Conservation (phyloP, 2,113 vertebrate species). For the Polypterus bichir region DNA sequence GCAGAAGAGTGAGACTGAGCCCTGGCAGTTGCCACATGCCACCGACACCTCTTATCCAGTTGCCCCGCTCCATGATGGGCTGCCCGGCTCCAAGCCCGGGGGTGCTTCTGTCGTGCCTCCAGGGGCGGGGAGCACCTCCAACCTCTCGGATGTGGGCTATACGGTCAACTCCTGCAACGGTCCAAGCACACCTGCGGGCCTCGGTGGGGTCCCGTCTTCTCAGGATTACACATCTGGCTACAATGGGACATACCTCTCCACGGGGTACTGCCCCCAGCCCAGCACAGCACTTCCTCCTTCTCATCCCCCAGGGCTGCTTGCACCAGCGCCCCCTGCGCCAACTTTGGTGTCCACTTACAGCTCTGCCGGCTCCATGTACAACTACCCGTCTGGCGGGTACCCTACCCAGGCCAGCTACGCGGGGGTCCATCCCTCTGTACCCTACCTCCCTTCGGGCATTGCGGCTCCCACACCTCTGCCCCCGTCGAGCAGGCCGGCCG, state of each 20-base stretch:
- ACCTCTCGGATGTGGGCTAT: slow-evolving; percentile 71
- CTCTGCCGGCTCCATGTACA: slow-evolving; percentile 68
- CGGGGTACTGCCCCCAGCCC: slow-evolving; percentile 73
- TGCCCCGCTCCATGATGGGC: slow-evolving; percentile 62
- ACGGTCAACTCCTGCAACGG: slow-evolving; percentile 47
- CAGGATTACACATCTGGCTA: slow-evolving; percentile 76
- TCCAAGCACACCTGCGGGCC: slow-evolving; percentile 32
- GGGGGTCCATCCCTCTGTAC: slow-evolving; percentile 51
- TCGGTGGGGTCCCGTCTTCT: slow-evolving; percentile 46
- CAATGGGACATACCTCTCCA: slow-evolving; percentile 73
- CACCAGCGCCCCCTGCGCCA: slow-evolving; percentile 35
- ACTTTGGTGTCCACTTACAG: slow-evolving; percentile 69
- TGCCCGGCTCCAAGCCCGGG: slow-evolving; percentile 48
- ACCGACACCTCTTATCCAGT: slow-evolving; percentile 65
- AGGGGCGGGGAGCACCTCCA: slow-evolving; percentile 55
- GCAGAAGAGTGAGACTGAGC: slow-evolving; percentile 73
- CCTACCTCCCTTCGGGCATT: slow-evolving; percentile 71
- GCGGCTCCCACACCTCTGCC: slow-evolving; percentile 68
- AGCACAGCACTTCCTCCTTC: slow-evolving; percentile 57
- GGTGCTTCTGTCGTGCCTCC: slow-evolving; percentile 44
- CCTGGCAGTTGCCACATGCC: slow-evolving; percentile 65
- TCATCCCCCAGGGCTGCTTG: slow-evolving; percentile 42
- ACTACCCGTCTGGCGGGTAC: slow-evolving; percentile 61
- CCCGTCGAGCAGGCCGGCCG: slow-evolving; percentile 38
- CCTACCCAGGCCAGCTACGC: slow-evolving; percentile 56